A percentile compares a stretch with the other conserved stretches of the same genome.
Conservation (phyloP, 53 echinoderm and acorn worm genomes). For the Echinarachnius parma region DNA sequence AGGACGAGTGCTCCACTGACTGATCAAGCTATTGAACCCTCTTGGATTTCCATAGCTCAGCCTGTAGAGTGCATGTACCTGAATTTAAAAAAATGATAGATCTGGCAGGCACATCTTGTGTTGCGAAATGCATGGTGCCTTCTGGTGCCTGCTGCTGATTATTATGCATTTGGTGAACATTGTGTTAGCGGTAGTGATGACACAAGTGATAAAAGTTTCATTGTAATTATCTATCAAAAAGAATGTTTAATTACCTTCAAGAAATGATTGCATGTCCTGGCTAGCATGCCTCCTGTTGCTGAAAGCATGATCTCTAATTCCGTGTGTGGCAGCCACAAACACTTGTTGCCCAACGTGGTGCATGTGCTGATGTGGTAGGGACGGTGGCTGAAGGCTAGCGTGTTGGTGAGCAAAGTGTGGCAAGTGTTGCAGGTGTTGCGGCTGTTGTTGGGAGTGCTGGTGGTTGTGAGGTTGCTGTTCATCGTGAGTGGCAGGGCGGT, state of each 20-base stretch:
- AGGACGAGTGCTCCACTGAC: too few relatives aligned
- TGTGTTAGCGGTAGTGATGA: too few relatives aligned
- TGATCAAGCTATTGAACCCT: too few relatives aligned
- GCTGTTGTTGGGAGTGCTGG: not conserved
- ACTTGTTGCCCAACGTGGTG: conserved; percentile 10
- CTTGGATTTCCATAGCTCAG: too few relatives aligned
- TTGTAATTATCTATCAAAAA: too few relatives aligned
- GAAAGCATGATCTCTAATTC: not conserved
- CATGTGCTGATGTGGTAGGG: conserved; percentile 29
- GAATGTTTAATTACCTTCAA: conserved; percentile 18
- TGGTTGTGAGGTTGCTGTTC: conserved; percentile 10
- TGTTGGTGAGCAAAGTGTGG: conserved; percentile 9
- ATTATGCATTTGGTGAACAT: too few relatives aligned
- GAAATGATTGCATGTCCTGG: conserved; percentile 21
- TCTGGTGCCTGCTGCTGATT: too few relatives aligned
- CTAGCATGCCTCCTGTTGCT: conserved; percentile 18
- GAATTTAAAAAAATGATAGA: too few relatives aligned
- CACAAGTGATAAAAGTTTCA: too few relatives aligned
- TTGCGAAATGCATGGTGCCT: too few relatives aligned
- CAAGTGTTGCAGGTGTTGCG: conserved; percentile 27
- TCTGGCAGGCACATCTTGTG: too few relatives aligned
- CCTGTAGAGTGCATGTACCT: too few relatives aligned
- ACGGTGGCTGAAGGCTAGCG: not conserved
- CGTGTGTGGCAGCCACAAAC: conserved; percentile 13
- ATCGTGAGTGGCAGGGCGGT: not conserved